These are phyloP conservation scores for Pipistrellus pygmaeus DNA, from an alignment of 2,797 vertebrate species.

Conservation along the genomic window DNA sequence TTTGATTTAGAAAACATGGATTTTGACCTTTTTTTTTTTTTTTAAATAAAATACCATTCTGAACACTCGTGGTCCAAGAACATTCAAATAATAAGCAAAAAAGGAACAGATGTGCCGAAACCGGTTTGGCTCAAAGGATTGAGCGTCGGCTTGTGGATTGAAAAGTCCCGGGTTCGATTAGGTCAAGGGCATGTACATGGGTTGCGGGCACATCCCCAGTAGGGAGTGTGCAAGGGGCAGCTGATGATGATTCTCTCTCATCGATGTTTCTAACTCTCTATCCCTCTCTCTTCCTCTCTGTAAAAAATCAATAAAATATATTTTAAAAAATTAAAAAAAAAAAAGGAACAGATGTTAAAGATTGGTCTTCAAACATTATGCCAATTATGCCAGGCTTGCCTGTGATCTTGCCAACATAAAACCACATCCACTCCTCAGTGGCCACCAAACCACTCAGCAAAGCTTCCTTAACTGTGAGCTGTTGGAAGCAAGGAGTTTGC, in stretches of 20 bases:
- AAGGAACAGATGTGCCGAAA: not conserved
- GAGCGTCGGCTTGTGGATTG: no score
- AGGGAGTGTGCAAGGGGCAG: no score
- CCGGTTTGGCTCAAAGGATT: no score
- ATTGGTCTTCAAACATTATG: not conserved
- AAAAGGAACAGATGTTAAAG: not conserved
- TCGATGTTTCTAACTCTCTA: no score
- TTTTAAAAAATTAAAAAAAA: not conserved
- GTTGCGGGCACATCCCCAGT: no score
- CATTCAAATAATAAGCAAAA: not conserved
- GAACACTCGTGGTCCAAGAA: not conserved
- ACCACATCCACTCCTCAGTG: not conserved
- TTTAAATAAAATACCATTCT: not conserved
- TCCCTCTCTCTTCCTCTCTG: no score
- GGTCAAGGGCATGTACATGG: no score
- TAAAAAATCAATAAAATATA: no score
- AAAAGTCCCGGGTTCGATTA: no score
- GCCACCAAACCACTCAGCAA: not conserved
- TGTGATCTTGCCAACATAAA: not conserved
- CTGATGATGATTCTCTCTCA: no score
- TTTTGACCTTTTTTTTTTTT: not conserved
- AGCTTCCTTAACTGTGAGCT: not conserved
- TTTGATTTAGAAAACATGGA: not conserved
- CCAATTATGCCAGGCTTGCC: not conserved
- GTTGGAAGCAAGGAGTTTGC: not conserved